Base-by-base conservation (phyloP, 2,888 invertebrate genomes). In the Hecatera dysodea region DNA sequence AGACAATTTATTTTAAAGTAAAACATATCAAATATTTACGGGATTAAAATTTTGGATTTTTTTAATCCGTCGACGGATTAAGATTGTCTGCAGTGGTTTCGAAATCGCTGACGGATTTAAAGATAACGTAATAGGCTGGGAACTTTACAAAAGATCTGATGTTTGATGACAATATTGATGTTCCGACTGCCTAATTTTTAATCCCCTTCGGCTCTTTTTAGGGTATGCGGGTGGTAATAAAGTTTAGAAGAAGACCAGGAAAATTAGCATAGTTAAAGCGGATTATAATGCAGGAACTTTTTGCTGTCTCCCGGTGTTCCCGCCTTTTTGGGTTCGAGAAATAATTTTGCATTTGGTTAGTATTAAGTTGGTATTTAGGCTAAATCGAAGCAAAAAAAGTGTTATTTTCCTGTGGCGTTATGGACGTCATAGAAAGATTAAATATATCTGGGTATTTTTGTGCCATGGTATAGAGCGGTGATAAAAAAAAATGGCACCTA, bases 161-260 rank as follows among this genome's bases (percentile, higher is more conserved):
- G 72, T 50, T 76, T 62, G 7, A 67, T 60, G 66, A 75, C 70
- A 75, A 61, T 75, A 67, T 67, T 67, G 74, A 83, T 57, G 75
- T 78, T 22, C 68, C 67, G 64, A 50, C 67, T 1, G 15, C 27
- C 42, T 70, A 60, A 69, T 57, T 77, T 72, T 70, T 63, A 81
- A 81, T 72, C 75, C 61, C 12, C 33, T 66, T 50, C 52, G 69
- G 79, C 15, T 44, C 57, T 39, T 67, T 69, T 61, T 39, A 36
- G 7, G 24, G 9, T 57, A 83, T 81, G 73, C 77, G 80, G 83
- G 83, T 57, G 48, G 83, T 46, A 67, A 77, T 83, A 83, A 79
- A 83, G 7, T 62, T 60, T n/a, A n/a, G 24, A 22, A 19, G 39
- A 42, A 22, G 33, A 12, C 44, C 22, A 29, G 7, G 24, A 67